phyloP scores from a whole-genome alignment of 2,888 invertebrate species.

The Aporophyla lueneburgensis region DNA sequence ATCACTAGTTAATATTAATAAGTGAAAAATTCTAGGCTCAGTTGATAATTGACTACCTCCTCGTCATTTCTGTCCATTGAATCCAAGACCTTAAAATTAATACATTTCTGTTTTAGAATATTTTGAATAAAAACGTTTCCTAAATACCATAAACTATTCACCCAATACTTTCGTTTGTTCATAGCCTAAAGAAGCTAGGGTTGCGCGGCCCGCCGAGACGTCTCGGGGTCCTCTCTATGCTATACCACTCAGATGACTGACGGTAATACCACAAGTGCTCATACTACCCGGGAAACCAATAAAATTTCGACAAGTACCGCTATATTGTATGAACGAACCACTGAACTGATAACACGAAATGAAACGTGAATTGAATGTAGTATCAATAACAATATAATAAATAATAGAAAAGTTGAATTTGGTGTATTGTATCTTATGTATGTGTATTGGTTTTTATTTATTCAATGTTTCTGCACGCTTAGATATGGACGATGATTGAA shows the following conservation, averaged over 20 bases:
- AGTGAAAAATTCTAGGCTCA: not conserved
- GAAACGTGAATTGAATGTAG: constrained; percentile 70
- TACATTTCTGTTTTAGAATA: not conserved
- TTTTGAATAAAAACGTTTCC: not conserved
- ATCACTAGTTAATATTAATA: too few species aligned
- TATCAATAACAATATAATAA: constrained; percentile 66
- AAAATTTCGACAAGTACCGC: constrained; percentile 71
- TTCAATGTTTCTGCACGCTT: constrained; percentile 39
- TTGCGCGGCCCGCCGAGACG: constrained; percentile 45
- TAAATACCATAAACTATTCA: not conserved
- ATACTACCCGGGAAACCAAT: constrained; percentile 74
- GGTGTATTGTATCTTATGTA: constrained; percentile 30
- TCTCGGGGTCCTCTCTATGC: constrained; percentile 47
- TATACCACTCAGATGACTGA: constrained; percentile 71
- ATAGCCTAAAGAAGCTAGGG: constrained; percentile 46
- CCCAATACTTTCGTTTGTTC: constrained; percentile 40
- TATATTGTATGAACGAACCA: constrained; percentile 68
- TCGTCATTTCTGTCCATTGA: not conserved
- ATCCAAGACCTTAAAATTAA: not conserved
- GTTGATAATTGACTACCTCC: not conserved
- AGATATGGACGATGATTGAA: constrained; percentile 37
- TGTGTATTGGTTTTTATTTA: constrained; percentile 45
- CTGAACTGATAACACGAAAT: constrained; percentile 72
- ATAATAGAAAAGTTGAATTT: constrained; percentile 55
- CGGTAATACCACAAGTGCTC: constrained; percentile 75